These are phyloP conservation scores for Dichetophora obliterata DNA, from an alignment of 2,888 invertebrate species.

Conservation along the genomic window DNA sequence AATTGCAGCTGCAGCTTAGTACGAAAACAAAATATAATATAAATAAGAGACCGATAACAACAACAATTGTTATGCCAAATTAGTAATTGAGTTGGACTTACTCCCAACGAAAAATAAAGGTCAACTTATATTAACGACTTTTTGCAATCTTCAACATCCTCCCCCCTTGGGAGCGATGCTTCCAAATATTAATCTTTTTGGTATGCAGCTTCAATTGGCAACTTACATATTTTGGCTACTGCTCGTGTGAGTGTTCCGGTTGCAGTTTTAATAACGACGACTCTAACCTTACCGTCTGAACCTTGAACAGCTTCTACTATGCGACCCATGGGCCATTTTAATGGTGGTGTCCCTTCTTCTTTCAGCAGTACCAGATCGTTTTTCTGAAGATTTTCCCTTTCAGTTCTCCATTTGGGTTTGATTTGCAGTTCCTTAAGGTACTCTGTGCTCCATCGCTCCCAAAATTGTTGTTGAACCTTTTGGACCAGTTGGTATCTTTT, in stretches of 20 bases:
- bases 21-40: too few relatives aligned
- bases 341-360: neutral
- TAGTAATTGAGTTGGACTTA: too few relatives aligned
- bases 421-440: neutral
- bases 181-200: neutral
- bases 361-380: neutral
- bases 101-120: too few relatives aligned
- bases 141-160: too few relatives aligned
- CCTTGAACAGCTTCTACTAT: slow-evolving; percentile 27
- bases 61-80: too few relatives aligned
- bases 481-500: neutral
- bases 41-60: too few relatives aligned
- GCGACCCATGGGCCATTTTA: slow-evolving; percentile 12
- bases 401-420: slow-evolving; percentile 4
- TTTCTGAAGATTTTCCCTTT: neutral
- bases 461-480: too few relatives aligned
- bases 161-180: too few relatives aligned
- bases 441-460: slow-evolving; percentile 4
- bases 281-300: slow-evolving; percentile 20
- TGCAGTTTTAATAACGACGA: slow-evolving; percentile 28
- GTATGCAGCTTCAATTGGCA: neutral
- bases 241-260: slow-evolving; percentile 16
- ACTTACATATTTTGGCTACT: slow-evolving; percentile 30
- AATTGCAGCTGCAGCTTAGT: too few relatives aligned
- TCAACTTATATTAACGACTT: too few relatives aligned